Base-by-base conservation (phyloP, 2,888 invertebrate species). In the Acleris laterana region DNA sequence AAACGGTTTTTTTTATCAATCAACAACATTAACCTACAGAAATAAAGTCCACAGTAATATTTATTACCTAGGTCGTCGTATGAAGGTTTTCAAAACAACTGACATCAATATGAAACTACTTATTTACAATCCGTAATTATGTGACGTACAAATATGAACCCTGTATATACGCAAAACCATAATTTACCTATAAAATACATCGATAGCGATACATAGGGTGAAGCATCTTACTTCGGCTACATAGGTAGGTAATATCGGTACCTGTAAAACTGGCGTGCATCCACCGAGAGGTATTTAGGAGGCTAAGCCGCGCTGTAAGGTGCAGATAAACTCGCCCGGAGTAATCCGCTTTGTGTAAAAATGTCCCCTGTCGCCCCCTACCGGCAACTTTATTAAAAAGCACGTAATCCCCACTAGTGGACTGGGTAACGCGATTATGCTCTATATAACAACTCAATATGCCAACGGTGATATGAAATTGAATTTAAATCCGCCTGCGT, bases 311-410 rank as follows among this genome's bases (percentile, higher is more conserved):
- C 79, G 81, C 93, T 90, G 93, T 92, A 91, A 92, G 91, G 92
- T 90, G 86, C 84, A 89, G 92, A 93, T 93, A 93, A 93, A 90
- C 91, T 87, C 78, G 85, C 83, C 85, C 88, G 78, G 84, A 88
- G 87, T 93, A 93, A 92, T 93, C 92, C 92, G 82, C 91, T 91
- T 92, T 92, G 90, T 93, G 85, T 85, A 91, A 92, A 92, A 92
- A 90, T 90, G 91, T 91, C 91, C 90, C 89, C 87, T 80, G 77
- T 81, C 87, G 80, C 89, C 86, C 89, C 89, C 87, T 79, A 81
- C 78, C 76, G 82, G 79, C 79, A 79, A 90, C 88, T 90, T 93
- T 91, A 93, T 92, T 93, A 93, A 92, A 93, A 93, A 92, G 89
- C 88, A 82, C 83, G 86, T 93, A 93, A 92, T 91, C 91, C 88